A percentile compares a stretch with the other conserved stretches of the same genome.
phyloP scores from a whole-genome alignment of 2,113 vertebrate genomes.

The Lampris megalopsis region DNA sequence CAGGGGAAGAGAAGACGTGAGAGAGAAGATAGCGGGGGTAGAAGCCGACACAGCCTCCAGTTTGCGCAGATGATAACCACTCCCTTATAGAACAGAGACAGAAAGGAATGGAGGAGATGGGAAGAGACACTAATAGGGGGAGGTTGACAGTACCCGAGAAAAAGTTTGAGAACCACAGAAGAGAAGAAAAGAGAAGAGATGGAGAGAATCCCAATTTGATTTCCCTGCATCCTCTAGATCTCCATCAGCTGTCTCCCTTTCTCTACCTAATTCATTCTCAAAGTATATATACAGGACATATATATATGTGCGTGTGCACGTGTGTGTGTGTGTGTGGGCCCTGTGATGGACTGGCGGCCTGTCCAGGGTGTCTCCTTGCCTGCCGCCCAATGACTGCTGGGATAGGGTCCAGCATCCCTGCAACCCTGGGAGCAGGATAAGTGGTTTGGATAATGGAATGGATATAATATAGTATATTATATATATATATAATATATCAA shows the following conservation, averaged over 20 bases:
- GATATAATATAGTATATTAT: too few species aligned
- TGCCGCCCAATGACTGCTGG: too few species aligned
- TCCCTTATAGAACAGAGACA: slow-evolving; percentile 39
- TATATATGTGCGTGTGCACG: slow-evolving; percentile 23
- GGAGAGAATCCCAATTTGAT: slow-evolving; percentile 23
- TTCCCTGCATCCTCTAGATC: slow-evolving; percentile 30
- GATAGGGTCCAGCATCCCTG: too few species aligned
- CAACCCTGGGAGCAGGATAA: too few species aligned
- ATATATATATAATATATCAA: too few species aligned
- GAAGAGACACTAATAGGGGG: slow-evolving; percentile 21
- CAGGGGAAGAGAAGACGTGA: slow-evolving; percentile 10
- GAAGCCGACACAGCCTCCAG: slow-evolving; percentile 35
- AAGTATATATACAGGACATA: slow-evolving; percentile 2
- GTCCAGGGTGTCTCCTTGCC: too few species aligned
- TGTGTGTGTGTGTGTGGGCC: not conserved
- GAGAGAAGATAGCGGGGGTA: slow-evolving; percentile 21
- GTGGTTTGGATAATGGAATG: too few species aligned
- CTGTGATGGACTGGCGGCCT: too few species aligned
- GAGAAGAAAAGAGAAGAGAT: slow-evolving; percentile 19
- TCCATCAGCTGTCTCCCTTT: slow-evolving; percentile 5
- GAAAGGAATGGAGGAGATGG: slow-evolving; percentile 31
- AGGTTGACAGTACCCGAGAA: slow-evolving; percentile 27
- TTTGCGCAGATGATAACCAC: slow-evolving; percentile 45
- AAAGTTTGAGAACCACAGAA: not conserved
- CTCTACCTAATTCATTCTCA: slow-evolving; percentile 17